A percentile compares a stretch with the other conserved stretches of the same genome.
Evolutionary conservation across 64 coral and sea anemone species (phyloP).

Genomic region (Astreopora myriophthalma): DNA sequence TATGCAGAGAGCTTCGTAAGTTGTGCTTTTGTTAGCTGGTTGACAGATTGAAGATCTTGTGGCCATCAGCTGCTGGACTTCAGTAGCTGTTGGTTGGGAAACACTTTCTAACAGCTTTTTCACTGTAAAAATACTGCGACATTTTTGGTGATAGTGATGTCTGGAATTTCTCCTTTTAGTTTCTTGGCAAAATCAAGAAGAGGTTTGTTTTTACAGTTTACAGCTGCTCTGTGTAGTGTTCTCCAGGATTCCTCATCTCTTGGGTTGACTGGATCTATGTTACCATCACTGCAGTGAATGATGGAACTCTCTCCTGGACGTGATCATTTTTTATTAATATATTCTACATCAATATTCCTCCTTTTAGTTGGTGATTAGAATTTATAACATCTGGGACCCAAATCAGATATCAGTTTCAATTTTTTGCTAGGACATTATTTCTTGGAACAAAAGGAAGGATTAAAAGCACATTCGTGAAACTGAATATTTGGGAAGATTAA

Average conservation of each 20-base stretch:
- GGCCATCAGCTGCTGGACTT: neutral
- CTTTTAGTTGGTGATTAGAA: too few species aligned
- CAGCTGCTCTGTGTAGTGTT: conserved; percentile 49
- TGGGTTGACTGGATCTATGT: conserved; percentile 28
- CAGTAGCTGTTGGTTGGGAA: neutral
- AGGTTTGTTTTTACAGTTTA: conserved; percentile 9
- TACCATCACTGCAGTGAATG: conserved; percentile 54
- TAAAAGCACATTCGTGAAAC: too few species aligned
- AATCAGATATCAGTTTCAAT: too few species aligned
- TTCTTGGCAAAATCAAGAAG: conserved; percentile 10
- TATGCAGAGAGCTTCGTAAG: conserved; percentile 32
- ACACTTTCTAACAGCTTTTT: conserved; percentile 32
- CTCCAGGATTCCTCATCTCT: conserved; percentile 61
- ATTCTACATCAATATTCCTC: too few species aligned
- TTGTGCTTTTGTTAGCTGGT: conserved; percentile 15
- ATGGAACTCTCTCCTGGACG: neutral
- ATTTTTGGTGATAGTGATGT: conserved; percentile 16
- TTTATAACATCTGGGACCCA: too few species aligned
- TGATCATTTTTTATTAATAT: conserved; percentile 10
- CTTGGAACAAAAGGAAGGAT: too few species aligned
- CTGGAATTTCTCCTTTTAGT: conserved; percentile 15
- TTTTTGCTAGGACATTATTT: too few species aligned
- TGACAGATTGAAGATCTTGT: neutral
- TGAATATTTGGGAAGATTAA: too few species aligned
- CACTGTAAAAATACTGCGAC: conserved; percentile 1